A percentile compares a stretch with the other conserved stretches of the same genome.
Evolutionary conservation across 2,888 invertebrate species (phyloP).

Genomic region (Teinopalpus imperialis): DNA sequence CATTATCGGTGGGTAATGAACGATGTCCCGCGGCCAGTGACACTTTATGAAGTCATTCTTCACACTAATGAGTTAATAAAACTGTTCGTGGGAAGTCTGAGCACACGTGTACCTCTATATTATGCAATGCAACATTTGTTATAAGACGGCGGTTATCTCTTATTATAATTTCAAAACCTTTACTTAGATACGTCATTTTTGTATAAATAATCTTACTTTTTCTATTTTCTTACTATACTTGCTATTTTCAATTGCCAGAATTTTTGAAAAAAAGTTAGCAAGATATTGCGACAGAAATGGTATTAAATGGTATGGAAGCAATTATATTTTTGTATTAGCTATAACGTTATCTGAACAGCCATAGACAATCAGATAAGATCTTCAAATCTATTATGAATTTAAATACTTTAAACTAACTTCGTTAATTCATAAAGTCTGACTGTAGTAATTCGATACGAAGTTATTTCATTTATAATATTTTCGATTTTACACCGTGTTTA

Average conservation of each 20-base stretch:
- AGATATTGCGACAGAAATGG: constrained; percentile 12
- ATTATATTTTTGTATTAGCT: constrained; percentile 8
- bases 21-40: constrained; percentile 68
- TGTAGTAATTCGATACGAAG: not conserved
- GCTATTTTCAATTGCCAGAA: too few species aligned
- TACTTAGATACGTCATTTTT: too few species aligned
- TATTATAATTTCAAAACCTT: too few species aligned
- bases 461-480: not conserved
- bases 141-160: not conserved
- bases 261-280: too few species aligned
- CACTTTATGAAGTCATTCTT: constrained; percentile 74
- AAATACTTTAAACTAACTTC: constrained; percentile 10
- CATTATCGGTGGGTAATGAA: constrained; percentile 66
- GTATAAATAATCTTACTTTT: too few species aligned
- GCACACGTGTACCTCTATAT: constrained; percentile 33
- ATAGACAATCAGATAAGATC: constrained; percentile 15
- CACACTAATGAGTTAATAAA: constrained; percentile 73
- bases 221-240: too few species aligned
- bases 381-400: constrained; percentile 9
- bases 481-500: constrained; percentile 6
- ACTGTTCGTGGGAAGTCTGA: constrained; percentile 56
- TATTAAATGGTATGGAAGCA: constrained; percentile 20
- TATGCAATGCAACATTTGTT: constrained; percentile 24
- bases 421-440: constrained; percentile 9
- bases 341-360: constrained; percentile 4